A percentile compares a stretch with the other conserved stretches of the same genome.
phyloP scores from a whole-genome alignment of 2,797 vertebrate species.

The Calcarius lapponicus region DNA sequence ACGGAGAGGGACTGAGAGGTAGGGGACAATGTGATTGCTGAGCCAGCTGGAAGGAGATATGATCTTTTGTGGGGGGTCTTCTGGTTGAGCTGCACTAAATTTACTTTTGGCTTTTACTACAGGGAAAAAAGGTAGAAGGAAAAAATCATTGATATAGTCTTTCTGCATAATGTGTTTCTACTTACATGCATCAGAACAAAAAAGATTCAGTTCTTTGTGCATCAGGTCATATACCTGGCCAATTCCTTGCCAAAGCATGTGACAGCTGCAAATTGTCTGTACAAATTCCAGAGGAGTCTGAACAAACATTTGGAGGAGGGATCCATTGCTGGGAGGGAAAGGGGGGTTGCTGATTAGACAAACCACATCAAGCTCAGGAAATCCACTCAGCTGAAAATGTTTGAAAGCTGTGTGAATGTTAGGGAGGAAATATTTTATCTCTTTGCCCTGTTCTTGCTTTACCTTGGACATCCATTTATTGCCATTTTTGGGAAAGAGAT shows the following conservation, averaged over 20 bases:
- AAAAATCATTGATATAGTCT: not conserved
- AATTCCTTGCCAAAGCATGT: not conserved
- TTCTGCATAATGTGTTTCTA: not conserved
- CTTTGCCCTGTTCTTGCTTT: conserved; percentile 22
- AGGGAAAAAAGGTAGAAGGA: not conserved
- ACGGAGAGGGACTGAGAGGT: not conserved
- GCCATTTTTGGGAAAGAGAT: conserved; percentile 51
- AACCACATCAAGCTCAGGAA: conserved; percentile 42
- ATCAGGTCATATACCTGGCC: conserved; percentile 23
- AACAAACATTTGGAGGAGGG: conserved; percentile 31
- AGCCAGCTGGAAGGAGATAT: not conserved
- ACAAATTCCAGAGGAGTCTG: conserved; percentile 14
- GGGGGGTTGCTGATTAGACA: conserved; percentile 30
- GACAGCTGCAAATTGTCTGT: conserved; percentile 21
- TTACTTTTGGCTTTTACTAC: not conserved
- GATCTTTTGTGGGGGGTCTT: not conserved
- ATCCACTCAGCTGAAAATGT: conserved; percentile 17
- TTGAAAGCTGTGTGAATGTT: conserved; percentile 46
- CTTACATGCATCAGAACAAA: not conserved
- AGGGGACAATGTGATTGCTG: not conserved
- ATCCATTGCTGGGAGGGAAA: not conserved
- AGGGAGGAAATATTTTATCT: conserved; percentile 45
- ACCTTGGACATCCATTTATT: conserved; percentile 29
- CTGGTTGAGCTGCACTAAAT: not conserved
- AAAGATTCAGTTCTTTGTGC: not conserved